Conservation (phyloP, 2,113 vertebrate genomes). For the Xiphorhynchus elegans region DNA sequence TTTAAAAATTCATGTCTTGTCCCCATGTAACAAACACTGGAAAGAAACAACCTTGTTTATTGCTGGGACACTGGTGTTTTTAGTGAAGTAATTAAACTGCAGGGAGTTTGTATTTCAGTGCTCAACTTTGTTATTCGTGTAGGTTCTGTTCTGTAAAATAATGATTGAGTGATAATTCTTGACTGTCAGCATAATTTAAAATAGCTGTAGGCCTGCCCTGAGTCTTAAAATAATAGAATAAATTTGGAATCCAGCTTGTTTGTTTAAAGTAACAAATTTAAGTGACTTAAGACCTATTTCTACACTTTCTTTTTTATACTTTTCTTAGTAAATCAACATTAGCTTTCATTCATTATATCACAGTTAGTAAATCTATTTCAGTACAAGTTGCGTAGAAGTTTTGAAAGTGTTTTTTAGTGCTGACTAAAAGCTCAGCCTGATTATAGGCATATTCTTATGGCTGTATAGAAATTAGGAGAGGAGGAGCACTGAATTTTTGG, state of each 20-base stretch:
- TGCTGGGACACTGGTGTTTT: neutral
- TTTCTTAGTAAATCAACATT: neutral
- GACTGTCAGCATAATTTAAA: neutral
- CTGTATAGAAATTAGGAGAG: neutral
- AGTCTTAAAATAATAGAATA: neutral
- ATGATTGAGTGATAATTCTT: neutral
- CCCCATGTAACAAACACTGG: neutral
- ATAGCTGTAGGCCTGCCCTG: neutral
- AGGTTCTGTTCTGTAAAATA: neutral
- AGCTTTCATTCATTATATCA: neutral
- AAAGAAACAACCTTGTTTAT: neutral
- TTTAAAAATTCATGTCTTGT: neutral
- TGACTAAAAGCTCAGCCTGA: neutral
- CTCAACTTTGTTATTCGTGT: neutral
- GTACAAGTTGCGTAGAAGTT: rapidly evolving
- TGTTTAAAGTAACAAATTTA: neutral
- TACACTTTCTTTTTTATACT: neutral
- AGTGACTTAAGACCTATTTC: neutral
- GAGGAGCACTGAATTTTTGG: neutral
- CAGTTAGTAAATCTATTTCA: neutral
- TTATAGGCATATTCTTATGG: neutral
- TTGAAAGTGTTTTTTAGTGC: neutral
- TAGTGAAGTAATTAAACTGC: neutral
- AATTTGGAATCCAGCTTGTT: neutral
- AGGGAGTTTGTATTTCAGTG: neutral